These are phyloP conservation scores for Nasonia oneida DNA, from an alignment of 2,888 invertebrate species.

Conservation along the genomic window DNA sequence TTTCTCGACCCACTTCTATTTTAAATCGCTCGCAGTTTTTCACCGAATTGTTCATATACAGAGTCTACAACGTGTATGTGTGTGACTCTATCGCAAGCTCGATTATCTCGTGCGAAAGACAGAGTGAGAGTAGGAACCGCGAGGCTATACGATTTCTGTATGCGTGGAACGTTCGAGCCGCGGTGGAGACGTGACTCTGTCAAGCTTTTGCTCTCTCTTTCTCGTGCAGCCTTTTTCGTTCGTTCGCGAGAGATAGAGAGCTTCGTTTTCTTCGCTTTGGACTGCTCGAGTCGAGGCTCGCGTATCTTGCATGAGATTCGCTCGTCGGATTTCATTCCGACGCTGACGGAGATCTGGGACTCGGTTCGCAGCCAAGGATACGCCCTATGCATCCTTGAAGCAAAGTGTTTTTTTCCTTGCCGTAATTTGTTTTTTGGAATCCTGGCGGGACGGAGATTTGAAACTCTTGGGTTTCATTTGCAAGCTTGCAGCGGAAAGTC, in stretches of 20 bases:
- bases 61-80: not conserved
- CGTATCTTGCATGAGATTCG: slow-evolving; percentile 29
- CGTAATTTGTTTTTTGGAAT: not conserved
- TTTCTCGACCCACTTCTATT: not conserved
- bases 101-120: slow-evolving; percentile 65
- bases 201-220: slow-evolving; percentile 12
- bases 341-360: slow-evolving; percentile 25
- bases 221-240: not conserved
- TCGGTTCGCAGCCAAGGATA: not conserved
- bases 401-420: not conserved
- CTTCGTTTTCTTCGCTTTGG: slow-evolving; percentile 12
- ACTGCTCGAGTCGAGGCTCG: not conserved
- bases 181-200: slow-evolving; percentile 64
- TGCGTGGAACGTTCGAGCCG: slow-evolving; percentile 66
- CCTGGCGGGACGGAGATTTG: not conserved
- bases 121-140: not conserved
- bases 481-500: not conserved
- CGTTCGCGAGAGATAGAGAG: slow-evolving; percentile 27
- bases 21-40: not conserved
- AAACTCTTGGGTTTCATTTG: not conserved
- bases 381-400: not conserved
- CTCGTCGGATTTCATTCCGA: slow-evolving; percentile 24
- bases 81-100: slow-evolving; percentile 43
- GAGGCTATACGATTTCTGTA: slow-evolving; percentile 63
- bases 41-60: not conserved